These are phyloP conservation scores for Knipowitschia caucasica DNA, from an alignment of 2,797 vertebrate genomes.

Conservation along the genomic window DNA sequence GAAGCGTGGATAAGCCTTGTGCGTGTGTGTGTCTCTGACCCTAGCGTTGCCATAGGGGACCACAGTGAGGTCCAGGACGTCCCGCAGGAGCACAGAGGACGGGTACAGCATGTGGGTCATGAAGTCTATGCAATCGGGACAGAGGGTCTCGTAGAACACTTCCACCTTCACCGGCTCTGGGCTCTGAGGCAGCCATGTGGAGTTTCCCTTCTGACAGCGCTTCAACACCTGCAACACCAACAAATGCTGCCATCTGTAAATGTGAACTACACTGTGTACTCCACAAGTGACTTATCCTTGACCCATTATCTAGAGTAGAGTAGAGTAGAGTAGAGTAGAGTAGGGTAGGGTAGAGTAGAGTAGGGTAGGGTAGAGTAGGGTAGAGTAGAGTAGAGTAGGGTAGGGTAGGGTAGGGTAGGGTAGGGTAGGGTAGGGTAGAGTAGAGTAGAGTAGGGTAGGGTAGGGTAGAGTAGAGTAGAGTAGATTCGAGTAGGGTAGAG, in stretches of 20 bases:
- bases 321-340: too few species aligned
- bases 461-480: too few species aligned
- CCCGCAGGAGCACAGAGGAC: constrained; percentile 74
- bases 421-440: too few species aligned
- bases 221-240: constrained; percentile 71
- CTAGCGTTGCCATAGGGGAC: constrained; percentile 89
- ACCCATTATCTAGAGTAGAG: too few species aligned
- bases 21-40: constrained; percentile 72
- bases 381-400: too few species aligned
- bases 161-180: constrained; percentile 64
- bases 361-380: too few species aligned
- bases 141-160: constrained; percentile 91
- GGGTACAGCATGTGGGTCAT: constrained; percentile 74
- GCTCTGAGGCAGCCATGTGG: constrained; percentile 22
- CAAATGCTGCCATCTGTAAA: neutral
- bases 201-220: constrained; percentile 57
- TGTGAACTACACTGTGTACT: neutral
- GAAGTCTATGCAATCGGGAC: constrained; percentile 78
- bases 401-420: too few species aligned
- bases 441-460: too few species aligned
- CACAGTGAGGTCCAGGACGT: constrained; percentile 79
- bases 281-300: too few species aligned
- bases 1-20: too few species aligned
- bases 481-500: too few species aligned
- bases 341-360: too few species aligned